phyloP scores from a whole-genome alignment of 1,140 invertebrate species.

The Calliphora vicina region DNA sequence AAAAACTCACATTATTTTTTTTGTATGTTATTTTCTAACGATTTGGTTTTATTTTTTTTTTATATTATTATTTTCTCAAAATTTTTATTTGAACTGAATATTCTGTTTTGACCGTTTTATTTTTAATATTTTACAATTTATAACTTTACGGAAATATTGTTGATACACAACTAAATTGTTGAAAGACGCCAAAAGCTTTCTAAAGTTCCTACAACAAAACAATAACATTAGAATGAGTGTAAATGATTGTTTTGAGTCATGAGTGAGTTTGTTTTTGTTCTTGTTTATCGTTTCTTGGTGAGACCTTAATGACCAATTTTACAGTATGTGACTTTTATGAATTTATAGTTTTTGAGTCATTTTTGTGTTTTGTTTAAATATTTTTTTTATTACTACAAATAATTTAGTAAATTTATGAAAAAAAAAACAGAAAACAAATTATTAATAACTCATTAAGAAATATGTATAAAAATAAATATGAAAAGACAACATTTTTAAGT shows the following conservation, averaged over 20 bases:
- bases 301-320: background rate
- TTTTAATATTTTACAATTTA: constrained; percentile 24
- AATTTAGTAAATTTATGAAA: background rate
- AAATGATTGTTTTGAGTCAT: background rate
- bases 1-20: background rate
- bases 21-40: background rate
- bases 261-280: constrained; percentile 4
- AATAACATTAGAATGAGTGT: constrained; percentile 1
- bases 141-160: constrained; percentile 27
- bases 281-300: background rate
- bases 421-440: background rate
- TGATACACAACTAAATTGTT: constrained; percentile 24
- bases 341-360: background rate
- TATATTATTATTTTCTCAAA: background rate
- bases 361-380: background rate
- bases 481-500: too few relatives aligned
- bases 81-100: background rate
- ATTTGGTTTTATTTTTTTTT: background rate
- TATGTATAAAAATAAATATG: too few relatives aligned
- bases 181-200: constrained; percentile 18
- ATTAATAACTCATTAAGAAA: background rate
- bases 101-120: background rate
- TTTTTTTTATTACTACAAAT: background rate
- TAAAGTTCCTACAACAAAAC: constrained; percentile 8
- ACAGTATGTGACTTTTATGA: background rate